Base-by-base conservation (phyloP, 2,888 invertebrate species). In the Drosophila siamana region DNA sequence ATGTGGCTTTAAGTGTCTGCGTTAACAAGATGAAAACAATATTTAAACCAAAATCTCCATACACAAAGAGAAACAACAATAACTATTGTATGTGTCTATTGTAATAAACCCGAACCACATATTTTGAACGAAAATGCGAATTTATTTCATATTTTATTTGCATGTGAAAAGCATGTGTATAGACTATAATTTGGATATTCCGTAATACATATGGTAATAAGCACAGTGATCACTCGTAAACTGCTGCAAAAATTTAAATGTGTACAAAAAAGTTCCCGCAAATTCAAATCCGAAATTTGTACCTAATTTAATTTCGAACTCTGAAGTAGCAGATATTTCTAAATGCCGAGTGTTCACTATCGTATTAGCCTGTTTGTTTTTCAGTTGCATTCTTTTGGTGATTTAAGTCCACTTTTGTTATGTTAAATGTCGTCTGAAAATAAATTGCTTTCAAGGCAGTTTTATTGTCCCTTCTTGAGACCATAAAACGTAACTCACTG, bases 81-180 rank as follows among this genome's bases (percentile, higher is more conserved):
- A 22, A 54, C 61, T 44, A 43, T 61, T 46, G 26, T 54, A 38
- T 61, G 43, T 59, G 51, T 30, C 59, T 51, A 51, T 60, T 52
- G 55, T 55, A 48, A 47, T 44, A 55, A 33, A 24, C 1, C 19
- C 15, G 16, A 24, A 33, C 26, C 43, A 11, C 33, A 52, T 48
- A 48, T 56, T 24, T 56, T 38, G 4, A 59, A 65, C 51, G 8
- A 41, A 60, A 60, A 60, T 65, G 65, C 65, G 65, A 65, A 52
- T 60, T 52, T 40, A 46, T 59, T 64, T 46, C 15, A 40, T 63
- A 63, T 56, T 63, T 63, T 48, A 63, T 63, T 63, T 56, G 65
- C 63, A 64, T 60, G 47, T 46, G 59, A 51, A 60, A 52, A 60
- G 65, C 33, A 46, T 22, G 30, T 50, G 19, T 41, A 4, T 38